Percentiles rank a stretch among this genome's conserved stretches.
phyloP scores from a whole-genome alignment of 2,797 vertebrate species.

The Lindbergichthys nudifrons region DNA sequence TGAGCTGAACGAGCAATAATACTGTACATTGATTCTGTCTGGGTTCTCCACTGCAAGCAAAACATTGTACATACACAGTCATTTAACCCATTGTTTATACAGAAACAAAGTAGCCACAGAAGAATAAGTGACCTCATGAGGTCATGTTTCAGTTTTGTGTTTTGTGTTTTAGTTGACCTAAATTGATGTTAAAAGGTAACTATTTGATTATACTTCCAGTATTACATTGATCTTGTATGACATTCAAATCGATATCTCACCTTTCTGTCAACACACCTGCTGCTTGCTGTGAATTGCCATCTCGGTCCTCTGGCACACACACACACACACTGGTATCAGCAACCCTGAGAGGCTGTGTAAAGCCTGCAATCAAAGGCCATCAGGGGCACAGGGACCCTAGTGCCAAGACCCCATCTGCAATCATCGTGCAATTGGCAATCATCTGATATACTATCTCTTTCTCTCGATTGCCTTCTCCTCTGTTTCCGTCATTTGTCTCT shows the following conservation, averaged over 20 bases:
- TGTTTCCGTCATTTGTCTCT: slow-evolving; percentile 17
- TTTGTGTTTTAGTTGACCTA: not conserved
- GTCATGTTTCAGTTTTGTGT: not conserved
- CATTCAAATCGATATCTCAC: slow-evolving; percentile 20
- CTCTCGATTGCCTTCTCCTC: slow-evolving; percentile 6
- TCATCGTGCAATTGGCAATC: slow-evolving; percentile 59
- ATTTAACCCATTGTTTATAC: not conserved
- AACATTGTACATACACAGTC: not conserved
- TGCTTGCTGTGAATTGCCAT: slow-evolving; percentile 27
- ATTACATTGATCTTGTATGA: not conserved
- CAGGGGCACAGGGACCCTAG: slow-evolving; percentile 33
- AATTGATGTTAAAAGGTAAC: not conserved
- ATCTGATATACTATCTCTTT: slow-evolving; percentile 49
- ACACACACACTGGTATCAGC: slow-evolving; percentile 3
- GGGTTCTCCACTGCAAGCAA: not conserved
- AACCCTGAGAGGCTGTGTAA: slow-evolving; percentile 35
- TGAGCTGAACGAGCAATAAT: not conserved
- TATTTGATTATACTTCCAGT: not conserved
- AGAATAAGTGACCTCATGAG: not conserved
- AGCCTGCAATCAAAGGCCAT: slow-evolving; percentile 60
- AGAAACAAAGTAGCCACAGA: not conserved
- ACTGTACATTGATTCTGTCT: not conserved
- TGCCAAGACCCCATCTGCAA: slow-evolving; percentile 69
- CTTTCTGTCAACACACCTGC: slow-evolving; percentile 41
- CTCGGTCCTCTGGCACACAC: slow-evolving; percentile 18